Evolutionary conservation across 30 jellyfish, hydroid and myxozoan species (phyloP).

Genomic region (Pseudorhiza aurosa): DNA sequence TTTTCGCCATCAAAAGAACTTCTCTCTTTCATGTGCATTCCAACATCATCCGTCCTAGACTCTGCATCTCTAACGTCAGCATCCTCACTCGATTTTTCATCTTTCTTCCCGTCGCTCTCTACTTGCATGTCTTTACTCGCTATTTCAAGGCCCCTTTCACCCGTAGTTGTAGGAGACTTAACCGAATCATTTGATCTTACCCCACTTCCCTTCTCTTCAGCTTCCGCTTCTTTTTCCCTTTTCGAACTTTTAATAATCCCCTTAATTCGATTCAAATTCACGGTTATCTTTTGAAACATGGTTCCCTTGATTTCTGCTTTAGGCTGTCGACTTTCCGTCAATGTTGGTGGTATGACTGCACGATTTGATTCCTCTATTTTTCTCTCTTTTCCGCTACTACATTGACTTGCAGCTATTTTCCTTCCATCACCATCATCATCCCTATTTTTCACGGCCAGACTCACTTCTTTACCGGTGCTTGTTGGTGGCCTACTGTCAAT

Average conservation of each 20-base stretch:
- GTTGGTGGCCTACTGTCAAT: not conserved
- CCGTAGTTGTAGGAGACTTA: not conserved
- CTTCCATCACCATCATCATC: not conserved
- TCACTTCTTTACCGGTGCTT: not conserved
- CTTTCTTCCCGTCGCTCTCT: not conserved
- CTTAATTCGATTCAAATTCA: not conserved
- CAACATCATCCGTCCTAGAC: not conserved
- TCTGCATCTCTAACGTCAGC: not conserved
- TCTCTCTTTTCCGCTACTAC: not conserved
- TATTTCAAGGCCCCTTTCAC: not conserved
- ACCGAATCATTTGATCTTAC: not conserved
- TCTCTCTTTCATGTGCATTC: not conserved
- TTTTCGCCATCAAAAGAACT: too few species aligned
- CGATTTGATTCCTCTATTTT: not conserved
- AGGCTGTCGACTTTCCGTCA: not conserved
- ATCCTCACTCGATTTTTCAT: not conserved
- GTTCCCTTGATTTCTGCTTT: not conserved
- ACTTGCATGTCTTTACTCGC: not conserved
- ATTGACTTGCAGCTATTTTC: not conserved
- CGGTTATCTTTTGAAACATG: not conserved
- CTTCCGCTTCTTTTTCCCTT: not conserved
- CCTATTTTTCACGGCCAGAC: not conserved
- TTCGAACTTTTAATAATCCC: not conserved
- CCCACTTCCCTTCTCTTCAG: not conserved
- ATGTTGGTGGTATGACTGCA: not conserved